Evolutionary conservation across 2,113 vertebrate genomes (phyloP).

Genomic region (Petromus typicus): DNA sequence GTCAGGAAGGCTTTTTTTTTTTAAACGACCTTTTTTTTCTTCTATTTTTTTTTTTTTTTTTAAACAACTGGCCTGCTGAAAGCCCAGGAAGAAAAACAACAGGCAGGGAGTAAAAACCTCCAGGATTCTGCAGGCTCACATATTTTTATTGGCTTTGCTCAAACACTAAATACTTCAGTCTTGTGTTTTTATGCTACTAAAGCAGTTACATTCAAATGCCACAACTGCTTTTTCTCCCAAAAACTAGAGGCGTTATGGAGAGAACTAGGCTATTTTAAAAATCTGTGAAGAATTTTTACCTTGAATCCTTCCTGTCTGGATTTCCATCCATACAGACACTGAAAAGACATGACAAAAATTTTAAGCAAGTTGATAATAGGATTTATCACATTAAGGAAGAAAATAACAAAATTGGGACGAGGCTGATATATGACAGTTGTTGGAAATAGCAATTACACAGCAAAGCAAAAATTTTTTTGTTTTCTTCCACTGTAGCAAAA

Average conservation of each 20-base stretch:
- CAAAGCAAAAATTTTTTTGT: conserved; percentile 16
- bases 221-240: conserved; percentile 1
- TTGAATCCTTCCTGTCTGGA: not conserved
- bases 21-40: not conserved
- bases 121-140: not conserved
- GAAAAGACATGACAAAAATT: conserved; percentile 42
- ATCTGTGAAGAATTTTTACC: not conserved
- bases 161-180: conserved; percentile 24
- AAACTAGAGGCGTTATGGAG: conserved; percentile 15
- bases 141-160: not conserved
- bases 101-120: conserved; percentile 2
- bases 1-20: conserved; percentile 34
- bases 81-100: not conserved
- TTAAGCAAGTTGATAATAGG: not conserved
- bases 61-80: not conserved
- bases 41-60: conserved; percentile 48
- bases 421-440: conserved; percentile 15
- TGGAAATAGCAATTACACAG: conserved; percentile 50
- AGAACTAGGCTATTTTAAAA: conserved; percentile 46
- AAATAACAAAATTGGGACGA: conserved; percentile 13
- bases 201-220: conserved; percentile 19
- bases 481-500: conserved; percentile 25
- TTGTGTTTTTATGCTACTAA: conserved; percentile 16
- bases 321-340: not conserved
- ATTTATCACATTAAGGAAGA: not conserved